Evolutionary conservation across 2,888 invertebrate species (phyloP).

Genomic region (Chymomyza fuscimana): DNA sequence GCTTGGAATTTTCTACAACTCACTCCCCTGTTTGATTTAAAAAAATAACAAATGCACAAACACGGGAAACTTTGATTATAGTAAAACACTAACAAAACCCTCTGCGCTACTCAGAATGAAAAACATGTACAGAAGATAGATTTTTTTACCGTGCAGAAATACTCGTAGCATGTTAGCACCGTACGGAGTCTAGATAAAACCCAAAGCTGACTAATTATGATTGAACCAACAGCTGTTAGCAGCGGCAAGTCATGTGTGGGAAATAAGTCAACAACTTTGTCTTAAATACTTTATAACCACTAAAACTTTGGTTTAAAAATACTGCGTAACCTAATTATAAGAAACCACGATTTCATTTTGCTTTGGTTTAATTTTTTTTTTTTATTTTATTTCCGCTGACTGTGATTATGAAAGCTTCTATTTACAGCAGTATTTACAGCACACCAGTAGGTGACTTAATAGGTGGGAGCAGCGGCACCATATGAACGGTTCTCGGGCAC

Average conservation of each 20-base stretch:
- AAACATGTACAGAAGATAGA: neutral
- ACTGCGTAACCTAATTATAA: neutral
- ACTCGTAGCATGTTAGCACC: no score
- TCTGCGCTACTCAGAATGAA: neutral
- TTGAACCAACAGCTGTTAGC: neutral
- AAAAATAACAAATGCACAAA: no score
- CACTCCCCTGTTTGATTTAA: no score
- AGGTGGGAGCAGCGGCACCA: conserved; percentile 23
- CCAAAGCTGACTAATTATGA: neutral
- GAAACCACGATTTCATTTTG: neutral
- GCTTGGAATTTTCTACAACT: no score
- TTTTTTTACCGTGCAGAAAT: neutral
- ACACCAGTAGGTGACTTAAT: neutral
- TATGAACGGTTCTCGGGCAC: conserved; percentile 55
- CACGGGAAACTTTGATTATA: no score
- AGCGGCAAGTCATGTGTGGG: no score
- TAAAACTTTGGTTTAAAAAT: neutral
- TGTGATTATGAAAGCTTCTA: neutral
- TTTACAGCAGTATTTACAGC: neutral
- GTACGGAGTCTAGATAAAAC: neutral
- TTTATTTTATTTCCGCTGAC: conserved; percentile 3
- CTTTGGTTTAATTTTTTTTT: neutral
- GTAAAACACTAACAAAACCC: no score
- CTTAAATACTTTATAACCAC: neutral
- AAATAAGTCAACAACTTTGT: neutral